phyloP scores from a whole-genome alignment of 2,888 invertebrate genomes.

The Nomada hirtipes region DNA sequence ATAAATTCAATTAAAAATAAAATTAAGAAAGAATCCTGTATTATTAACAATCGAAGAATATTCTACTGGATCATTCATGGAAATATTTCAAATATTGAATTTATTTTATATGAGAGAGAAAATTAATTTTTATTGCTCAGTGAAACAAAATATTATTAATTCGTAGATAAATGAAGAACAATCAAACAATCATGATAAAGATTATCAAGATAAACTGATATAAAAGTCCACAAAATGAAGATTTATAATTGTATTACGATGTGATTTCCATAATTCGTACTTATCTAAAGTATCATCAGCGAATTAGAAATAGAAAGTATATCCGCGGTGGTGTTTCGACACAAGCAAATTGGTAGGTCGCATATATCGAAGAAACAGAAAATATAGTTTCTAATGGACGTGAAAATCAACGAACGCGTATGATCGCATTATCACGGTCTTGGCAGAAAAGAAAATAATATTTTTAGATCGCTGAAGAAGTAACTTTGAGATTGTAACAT shows the following conservation, averaged over 20 bases:
- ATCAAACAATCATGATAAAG: not conserved
- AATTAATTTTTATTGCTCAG: not conserved
- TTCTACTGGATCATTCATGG: not conserved
- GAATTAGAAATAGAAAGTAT: constrained; percentile 58
- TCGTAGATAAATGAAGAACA: not conserved
- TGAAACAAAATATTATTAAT: not conserved
- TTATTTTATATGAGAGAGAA: not conserved
- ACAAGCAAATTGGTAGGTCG: constrained; percentile 34
- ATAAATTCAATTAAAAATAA: not conserved
- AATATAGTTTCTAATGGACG: constrained; percentile 13
- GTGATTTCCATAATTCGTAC: constrained; percentile 1
- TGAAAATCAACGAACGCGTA: constrained; percentile 9
- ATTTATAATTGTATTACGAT: constrained; percentile 1
- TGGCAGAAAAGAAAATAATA: not conserved
- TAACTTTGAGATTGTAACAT: not conserved
- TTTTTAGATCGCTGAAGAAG: not conserved
- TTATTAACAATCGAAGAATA: too few relatives aligned
- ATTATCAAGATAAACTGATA: not conserved
- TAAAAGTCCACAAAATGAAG: constrained; percentile 9
- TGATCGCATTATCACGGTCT: not conserved
- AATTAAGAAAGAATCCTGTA: too few relatives aligned
- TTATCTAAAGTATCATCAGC: constrained; percentile 31
- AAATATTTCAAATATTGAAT: not conserved
- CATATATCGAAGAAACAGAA: constrained; percentile 26
- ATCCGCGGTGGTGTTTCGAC: constrained; percentile 29